A percentile compares a stretch with the other conserved stretches of the same genome.
Evolutionary conservation across 2,113 vertebrate genomes (phyloP).

Genomic region (Coreoperca whiteheadi): DNA sequence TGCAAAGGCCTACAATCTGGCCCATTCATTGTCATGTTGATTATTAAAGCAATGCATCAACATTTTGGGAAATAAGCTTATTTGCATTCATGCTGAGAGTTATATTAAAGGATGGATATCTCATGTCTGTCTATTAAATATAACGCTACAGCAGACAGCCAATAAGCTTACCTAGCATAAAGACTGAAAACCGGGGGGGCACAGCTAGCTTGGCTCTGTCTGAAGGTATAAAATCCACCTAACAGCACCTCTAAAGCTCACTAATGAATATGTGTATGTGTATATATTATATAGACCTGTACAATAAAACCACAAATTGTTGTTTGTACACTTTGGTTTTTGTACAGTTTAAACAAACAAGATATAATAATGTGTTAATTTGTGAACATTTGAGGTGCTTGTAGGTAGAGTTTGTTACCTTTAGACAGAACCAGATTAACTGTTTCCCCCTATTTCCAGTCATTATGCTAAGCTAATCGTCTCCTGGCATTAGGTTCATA

Average conservation of each 20-base stretch:
- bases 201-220: not conserved
- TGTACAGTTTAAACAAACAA: too few relatives aligned
- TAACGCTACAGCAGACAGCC: not conserved
- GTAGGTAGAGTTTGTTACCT: too few relatives aligned
- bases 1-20: not conserved
- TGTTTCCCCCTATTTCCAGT: not conserved
- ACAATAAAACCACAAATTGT: too few relatives aligned
- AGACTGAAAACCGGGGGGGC: not conserved
- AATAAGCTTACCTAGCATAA: not conserved
- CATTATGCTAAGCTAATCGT: not conserved
- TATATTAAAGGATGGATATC: not conserved
- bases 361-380: too few relatives aligned
- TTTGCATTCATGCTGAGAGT: not conserved
- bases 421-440: not conserved
- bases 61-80: not conserved
- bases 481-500: not conserved
- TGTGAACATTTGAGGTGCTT: too few relatives aligned
- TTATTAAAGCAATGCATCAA: not conserved
- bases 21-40: conserved; percentile 14
- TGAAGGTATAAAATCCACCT: not conserved
- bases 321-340: too few relatives aligned
- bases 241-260: not conserved
- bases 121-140: not conserved
- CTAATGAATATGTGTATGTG: too few relatives aligned
- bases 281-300: too few relatives aligned